A percentile compares a stretch with the other conserved stretches of the same genome.
phyloP scores from a whole-genome alignment of 2,797 vertebrate species.

The Hirundo rustica region DNA sequence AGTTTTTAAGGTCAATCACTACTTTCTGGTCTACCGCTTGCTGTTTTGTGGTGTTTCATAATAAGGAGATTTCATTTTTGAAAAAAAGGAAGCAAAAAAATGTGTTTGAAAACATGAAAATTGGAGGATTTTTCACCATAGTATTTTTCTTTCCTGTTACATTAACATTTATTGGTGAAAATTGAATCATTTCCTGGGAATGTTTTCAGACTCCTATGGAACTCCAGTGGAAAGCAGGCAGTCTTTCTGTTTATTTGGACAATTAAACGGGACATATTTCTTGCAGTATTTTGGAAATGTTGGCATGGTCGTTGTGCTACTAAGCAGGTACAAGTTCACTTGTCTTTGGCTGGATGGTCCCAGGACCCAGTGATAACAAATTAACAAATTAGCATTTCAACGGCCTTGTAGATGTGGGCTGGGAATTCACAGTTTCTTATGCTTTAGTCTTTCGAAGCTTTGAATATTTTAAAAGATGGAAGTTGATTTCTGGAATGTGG shows the following conservation, averaged over 20 bases:
- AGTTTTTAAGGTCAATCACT: neutral
- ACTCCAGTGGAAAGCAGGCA: neutral
- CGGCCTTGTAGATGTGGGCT: neutral
- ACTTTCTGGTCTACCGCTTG: neutral
- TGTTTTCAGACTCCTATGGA: neutral
- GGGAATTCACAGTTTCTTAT: neutral
- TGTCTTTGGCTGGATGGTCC: neutral
- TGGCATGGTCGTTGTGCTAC: neutral
- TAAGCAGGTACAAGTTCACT: rapidly evolving
- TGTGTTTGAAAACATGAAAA: neutral
- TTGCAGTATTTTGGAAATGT: neutral
- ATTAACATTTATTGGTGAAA: neutral
- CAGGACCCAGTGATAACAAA: neutral
- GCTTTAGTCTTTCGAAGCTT: neutral
- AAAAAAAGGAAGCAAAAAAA: neutral
- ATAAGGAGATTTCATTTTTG: neutral
- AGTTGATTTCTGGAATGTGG: neutral
- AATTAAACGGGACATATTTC: neutral
- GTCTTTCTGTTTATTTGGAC: neutral
- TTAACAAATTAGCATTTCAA: neutral
- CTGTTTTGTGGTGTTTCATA: conserved; percentile 1
- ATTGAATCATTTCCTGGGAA: neutral
- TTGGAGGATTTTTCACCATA: neutral
- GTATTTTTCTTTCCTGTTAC: neutral
- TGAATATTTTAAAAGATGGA: neutral